Percentiles rank a stretch among this genome's conserved stretches.
Conservation (phyloP, 35 echinoderm and acorn worm genomes). For the Acanthaster planci region DNA sequence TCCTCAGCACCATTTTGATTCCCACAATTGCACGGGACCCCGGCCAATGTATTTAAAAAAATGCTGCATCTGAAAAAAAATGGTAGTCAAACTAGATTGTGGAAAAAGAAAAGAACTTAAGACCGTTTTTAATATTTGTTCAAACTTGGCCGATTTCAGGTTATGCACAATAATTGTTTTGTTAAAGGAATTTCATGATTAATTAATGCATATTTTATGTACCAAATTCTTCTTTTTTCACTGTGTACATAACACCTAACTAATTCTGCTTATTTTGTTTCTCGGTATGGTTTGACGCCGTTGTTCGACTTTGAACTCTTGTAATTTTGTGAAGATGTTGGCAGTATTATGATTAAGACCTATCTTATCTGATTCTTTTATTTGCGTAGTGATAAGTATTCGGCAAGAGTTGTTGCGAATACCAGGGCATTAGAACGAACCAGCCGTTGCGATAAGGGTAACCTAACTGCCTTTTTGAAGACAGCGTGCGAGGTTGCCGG, state of each 20-base stretch:
- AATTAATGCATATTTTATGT: background rate
- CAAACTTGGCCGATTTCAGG: slow-evolving; percentile 1
- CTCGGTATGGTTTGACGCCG: background rate
- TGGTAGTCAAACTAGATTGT: background rate
- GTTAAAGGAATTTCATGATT: too few relatives aligned
- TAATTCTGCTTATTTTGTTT: background rate
- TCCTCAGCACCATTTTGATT: too few relatives aligned
- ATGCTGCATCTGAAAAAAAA: slow-evolving; percentile 9
- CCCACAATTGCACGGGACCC: background rate
- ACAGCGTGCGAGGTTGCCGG: too few relatives aligned
- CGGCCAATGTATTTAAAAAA: background rate
- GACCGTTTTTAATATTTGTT: background rate
- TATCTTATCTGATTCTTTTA: slow-evolving; percentile 18
- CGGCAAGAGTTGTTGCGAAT: background rate
- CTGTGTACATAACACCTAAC: background rate
- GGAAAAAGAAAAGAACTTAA: background rate
- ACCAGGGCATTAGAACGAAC: too few relatives aligned
- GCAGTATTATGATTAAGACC: slow-evolving; percentile 20
- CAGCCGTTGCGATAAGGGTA: too few relatives aligned
- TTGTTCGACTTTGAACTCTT: background rate
- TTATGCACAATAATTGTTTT: slow-evolving; percentile 32
- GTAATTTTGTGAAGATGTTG: background rate
- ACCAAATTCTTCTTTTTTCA: slow-evolving; percentile 4
- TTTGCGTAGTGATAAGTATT: slow-evolving; percentile 11
- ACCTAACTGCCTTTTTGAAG: too few relatives aligned